Percentiles rank a stretch among this genome's conserved stretches.
These are phyloP conservation scores for Amphipoea oculea DNA, from an alignment of 2,888 invertebrate species.

Conservation along the genomic window DNA sequence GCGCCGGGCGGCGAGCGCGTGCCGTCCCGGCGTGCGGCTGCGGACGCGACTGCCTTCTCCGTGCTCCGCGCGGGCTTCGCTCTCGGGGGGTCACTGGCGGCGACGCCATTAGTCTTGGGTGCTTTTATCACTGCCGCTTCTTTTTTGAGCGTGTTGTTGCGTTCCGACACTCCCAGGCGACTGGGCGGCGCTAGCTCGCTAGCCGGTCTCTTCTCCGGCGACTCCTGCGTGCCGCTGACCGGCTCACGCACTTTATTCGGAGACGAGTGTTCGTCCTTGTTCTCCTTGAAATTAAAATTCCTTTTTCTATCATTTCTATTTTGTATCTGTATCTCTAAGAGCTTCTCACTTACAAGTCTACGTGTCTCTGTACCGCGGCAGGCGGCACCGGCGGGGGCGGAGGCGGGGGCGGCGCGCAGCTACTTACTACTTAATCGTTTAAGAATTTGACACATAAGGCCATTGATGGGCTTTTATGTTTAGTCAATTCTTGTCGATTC, in stretches of 20 bases:
- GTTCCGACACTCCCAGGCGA: neutral
- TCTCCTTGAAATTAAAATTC: conserved; percentile 48
- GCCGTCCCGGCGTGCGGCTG: neutral
- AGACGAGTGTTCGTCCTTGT: conserved; percentile 24
- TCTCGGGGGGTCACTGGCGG: neutral
- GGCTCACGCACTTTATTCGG: conserved; percentile 16
- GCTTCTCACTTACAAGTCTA: neutral
- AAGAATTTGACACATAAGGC: conserved; percentile 28
- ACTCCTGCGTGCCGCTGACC: neutral
- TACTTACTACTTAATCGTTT: neutral
- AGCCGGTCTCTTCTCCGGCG: neutral
- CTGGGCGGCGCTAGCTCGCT: neutral
- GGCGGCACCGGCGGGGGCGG: neutral
- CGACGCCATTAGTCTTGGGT: neutral
- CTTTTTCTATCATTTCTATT: conserved; percentile 14
- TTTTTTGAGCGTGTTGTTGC: conserved; percentile 1
- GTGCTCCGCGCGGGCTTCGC: neutral
- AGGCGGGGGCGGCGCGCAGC: conserved; percentile 2
- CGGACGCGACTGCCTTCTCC: neutral
- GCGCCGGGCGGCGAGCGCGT: neutral
- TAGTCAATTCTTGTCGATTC: conserved; percentile 1
- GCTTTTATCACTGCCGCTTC: neutral
- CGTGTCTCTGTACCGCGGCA: neutral
- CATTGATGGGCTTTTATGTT: conserved; percentile 34
- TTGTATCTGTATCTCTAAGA: neutral